Conservation (phyloP, 2,113 vertebrate genomes). For the Cavia porcellus region DNA sequence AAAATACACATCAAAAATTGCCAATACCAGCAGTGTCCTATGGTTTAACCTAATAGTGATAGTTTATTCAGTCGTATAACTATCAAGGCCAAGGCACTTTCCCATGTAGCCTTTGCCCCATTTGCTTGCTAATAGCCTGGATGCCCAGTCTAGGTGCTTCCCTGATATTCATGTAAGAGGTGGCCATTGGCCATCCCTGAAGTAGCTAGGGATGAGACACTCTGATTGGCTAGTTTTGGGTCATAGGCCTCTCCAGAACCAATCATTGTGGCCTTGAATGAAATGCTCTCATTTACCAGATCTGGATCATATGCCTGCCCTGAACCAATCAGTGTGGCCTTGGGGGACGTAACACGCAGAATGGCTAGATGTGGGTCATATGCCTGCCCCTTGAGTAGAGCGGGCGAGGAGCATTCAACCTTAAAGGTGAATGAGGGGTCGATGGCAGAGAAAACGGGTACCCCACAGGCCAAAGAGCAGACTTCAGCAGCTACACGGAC, state of each 20-base stretch:
- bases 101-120: background rate
- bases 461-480: background rate
- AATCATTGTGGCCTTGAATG: background rate
- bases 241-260: background rate
- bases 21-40: background rate
- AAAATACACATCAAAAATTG: background rate
- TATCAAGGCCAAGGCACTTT: background rate
- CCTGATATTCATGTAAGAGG: background rate
- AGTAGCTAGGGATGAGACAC: background rate
- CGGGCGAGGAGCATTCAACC: background rate
- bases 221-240: background rate
- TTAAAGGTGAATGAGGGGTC: background rate
- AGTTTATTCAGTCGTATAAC: background rate
- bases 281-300: background rate
- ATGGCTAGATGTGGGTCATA: background rate
- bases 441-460: background rate
- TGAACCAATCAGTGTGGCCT: background rate
- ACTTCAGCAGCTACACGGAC: fast-evolving
- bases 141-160: background rate
- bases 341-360: background rate
- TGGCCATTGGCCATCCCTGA: background rate
- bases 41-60: background rate
- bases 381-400: too few relatives aligned
- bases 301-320: background rate
- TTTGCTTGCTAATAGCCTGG: background rate